Percentiles rank a stretch among this genome's conserved stretches.
These are phyloP conservation scores for Coleophora flavipennella DNA, from an alignment of 2,888 invertebrate species.

Conservation along the genomic window DNA sequence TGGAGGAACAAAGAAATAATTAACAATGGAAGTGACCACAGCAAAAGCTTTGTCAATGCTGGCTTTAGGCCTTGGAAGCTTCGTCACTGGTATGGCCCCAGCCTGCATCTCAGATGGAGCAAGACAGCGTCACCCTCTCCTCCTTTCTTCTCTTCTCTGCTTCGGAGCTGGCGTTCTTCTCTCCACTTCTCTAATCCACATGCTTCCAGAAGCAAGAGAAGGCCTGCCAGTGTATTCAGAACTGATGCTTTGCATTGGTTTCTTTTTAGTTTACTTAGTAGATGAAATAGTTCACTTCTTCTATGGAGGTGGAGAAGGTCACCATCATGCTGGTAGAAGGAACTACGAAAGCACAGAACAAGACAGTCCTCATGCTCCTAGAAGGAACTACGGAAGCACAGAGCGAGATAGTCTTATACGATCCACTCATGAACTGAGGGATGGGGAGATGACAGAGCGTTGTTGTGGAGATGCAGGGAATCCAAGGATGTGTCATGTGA, in stretches of 20 bases:
- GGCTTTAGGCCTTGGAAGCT: constrained; percentile 78
- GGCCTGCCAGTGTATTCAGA: constrained; percentile 74
- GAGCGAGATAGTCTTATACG: constrained; percentile 40
- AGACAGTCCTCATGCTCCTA: too few species aligned
- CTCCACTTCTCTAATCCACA: constrained; percentile 83
- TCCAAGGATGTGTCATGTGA: constrained; percentile 75
- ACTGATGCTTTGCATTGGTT: constrained; percentile 77
- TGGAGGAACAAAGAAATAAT: not conserved
- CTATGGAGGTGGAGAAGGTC: constrained; percentile 47
- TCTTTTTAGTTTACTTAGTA: constrained; percentile 79
- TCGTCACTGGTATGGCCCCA: constrained; percentile 80
- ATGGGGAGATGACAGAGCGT: constrained; percentile 42
- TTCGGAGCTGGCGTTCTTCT: constrained; percentile 87
- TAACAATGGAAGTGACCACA: constrained; percentile 59
- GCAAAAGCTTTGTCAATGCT: constrained; percentile 79
- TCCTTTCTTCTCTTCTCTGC: constrained; percentile 80
- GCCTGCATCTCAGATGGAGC: constrained; percentile 74
- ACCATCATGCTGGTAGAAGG: constrained; percentile 14
- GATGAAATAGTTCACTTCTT: constrained; percentile 82
- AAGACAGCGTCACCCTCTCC: constrained; percentile 72
- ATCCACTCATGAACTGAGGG: constrained; percentile 17
- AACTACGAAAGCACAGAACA: not conserved
- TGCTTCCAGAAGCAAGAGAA: constrained; percentile 84
- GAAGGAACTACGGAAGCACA: constrained; percentile 30
- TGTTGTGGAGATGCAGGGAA: constrained; percentile 46